Evolutionary conservation across 1,140 invertebrate species (phyloP), one percentile per base, ranked within the genome.

Genomic region (Aleiodes sp.): DNA sequence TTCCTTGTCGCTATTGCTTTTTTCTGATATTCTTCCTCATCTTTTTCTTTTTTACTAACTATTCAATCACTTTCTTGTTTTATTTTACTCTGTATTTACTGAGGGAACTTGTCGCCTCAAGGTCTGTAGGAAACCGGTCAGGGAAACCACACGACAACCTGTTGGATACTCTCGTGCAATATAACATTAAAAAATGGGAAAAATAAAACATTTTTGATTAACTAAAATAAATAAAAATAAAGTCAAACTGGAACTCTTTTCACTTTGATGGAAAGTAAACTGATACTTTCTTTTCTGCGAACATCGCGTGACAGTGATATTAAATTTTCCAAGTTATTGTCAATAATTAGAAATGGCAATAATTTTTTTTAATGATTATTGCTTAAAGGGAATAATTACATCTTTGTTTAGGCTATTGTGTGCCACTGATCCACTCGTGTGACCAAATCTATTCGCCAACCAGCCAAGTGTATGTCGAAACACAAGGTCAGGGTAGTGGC

Each of bases 401-500:
- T n/a, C n/a, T n/a, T n/a, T n/a, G n/a, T n/a, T n/a, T n/a, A n/a
- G n/a, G n/a, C n/a, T n/a, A n/a, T 24, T 62, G 24, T 39, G 60
- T 12, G 19, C 29, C n/a, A 31, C n/a, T 43, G 37, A n/a, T 26
- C 10, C 21, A 28, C 24, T 8, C 2, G 26, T 43, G 37, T 68
- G 28, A 28, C 57, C 35, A 60, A 61, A 59, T 57, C 35, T 26
- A 65, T 6, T 19, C 26, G 14, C 31, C 4, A 14, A 6, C n/a
- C 16, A 31, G 16, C 19, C 61, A n/a, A n/a, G 35, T 26, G 14
- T 37, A 24, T 43, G 21, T 33, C 21, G 63, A 72, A 69, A 68
- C 46, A 72, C 76, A 73, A 73, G 77, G 72, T 66, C 72, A 75
- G 70, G 72, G 70, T 74, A 70, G 70, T 72, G 74, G 79, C 78